These are phyloP conservation scores for Thinocorus orbignyianus DNA, from an alignment of 2,113 vertebrate species.

Conservation along the genomic window DNA sequence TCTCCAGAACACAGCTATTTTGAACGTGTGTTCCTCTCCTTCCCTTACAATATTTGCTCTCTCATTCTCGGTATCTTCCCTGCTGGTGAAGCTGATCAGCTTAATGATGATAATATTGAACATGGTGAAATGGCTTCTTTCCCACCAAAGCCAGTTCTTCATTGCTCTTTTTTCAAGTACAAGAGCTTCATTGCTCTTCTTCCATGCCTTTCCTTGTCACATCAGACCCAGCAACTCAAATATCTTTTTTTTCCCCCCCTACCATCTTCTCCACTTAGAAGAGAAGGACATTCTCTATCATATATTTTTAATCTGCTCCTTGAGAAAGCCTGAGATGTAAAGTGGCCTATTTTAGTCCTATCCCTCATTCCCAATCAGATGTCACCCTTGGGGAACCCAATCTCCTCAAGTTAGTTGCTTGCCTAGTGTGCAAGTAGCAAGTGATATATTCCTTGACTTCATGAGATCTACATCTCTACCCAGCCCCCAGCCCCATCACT, in stretches of 20 bases:
- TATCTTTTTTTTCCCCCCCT: background rate
- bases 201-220: background rate
- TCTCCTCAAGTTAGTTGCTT: background rate
- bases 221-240: background rate
- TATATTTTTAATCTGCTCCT: background rate
- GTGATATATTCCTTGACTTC: background rate
- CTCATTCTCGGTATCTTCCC: background rate
- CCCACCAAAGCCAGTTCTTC: background rate
- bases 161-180: background rate
- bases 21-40: background rate
- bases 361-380: background rate
- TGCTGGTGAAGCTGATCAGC: constrained; percentile 5
- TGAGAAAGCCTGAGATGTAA: background rate
- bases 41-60: constrained; percentile 10
- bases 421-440: background rate
- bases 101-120: constrained; percentile 18
- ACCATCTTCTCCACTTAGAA: background rate
- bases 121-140: background rate
- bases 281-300: background rate
- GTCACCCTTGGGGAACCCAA: background rate
- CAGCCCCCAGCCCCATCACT: background rate
- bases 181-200: background rate
- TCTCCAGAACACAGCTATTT: constrained; percentile 22
- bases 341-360: background rate
- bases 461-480: background rate